Evolutionary conservation across 1,140 invertebrate genomes (phyloP), one percentile per base, ranked within the genome.

Genomic region (Scaptodrosophila lebanonensis): DNA sequence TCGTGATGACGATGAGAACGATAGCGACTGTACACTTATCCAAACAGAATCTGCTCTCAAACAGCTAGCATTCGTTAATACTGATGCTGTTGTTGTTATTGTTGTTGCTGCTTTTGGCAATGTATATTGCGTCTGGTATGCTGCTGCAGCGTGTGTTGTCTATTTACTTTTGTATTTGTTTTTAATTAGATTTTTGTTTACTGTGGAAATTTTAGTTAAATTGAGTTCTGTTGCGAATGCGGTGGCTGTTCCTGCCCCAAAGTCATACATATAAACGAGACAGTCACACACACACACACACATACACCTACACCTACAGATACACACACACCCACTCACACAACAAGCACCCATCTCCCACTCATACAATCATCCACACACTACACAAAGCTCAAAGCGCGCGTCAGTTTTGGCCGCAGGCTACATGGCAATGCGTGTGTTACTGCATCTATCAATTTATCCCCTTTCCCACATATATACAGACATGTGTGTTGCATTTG

Each of bases 151-250:
- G 33, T 12, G 15, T 44, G 22, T 33, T 56, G 53, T 60, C 57
- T 66, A 54, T 69, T 65, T 76, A 62, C 53, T 69, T 77, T 72
- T 73, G 72, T 77, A 77, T 77, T 77, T 77, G 72, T 69, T 73
- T 77, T 77, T 77, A 77, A 77, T 77, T 77, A 77, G 72, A 72
- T 69, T 77, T 77, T 54, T 73, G 69, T 77, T 77, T 73, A 63
- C 69, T 62, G 61, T 64, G 47, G 65, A 65, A 67, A 71, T 67
- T 71, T 67, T 68, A 71, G 67, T 67, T 68, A 68, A 71, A 71
- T 71, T 68, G 67, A 71, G 65, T 70, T 66, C 59, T 66, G 66
- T 57, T 18, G 50, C 25, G 20, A 18, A 25, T 32, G 25, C 25
- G 13, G 27, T 13, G 2, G 2, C 22, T 15, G 20, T 11, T 17